Evolutionary conservation across 2,113 vertebrate genomes (phyloP), one percentile per base, ranked within the genome.

Genomic region (Machaerirhynchus nigripectus): DNA sequence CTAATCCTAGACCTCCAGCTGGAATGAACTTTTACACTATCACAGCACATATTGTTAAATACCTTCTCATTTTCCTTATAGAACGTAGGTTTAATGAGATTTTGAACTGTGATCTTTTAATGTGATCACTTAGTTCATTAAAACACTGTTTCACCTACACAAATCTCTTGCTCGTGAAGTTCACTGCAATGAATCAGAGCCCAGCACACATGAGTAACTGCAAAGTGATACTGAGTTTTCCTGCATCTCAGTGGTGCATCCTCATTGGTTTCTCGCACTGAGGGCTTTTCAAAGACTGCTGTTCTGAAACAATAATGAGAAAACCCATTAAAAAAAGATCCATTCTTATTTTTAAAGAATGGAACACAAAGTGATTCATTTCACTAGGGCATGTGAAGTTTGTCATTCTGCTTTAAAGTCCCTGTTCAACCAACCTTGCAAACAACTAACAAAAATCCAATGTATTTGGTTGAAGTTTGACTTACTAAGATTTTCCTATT

Each of bases 71-170:
- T 93, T 94, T 82, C 74, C 61, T 80, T 65, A 67, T 49, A 81
- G 79, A 78, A 88, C 0, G 1, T 56, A 73, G n/a, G 31, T 73
- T 91, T 90, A 93, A 76, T 76, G 70, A 77, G 33, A 65, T 89
- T 87, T 91, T 95, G 83, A 96, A 93, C 69, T 93, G 57, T 84
- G 75, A 80, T 95, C 82, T 95, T 90, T 95, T 97, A 95, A 94
- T 93, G 84, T 73, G 88, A 95, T 87, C 87, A 56, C 69, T 94
- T 90, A 93, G 76, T 87, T 98, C 93, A 95, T 97, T 96, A 96
- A 90, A 67, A 59, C 37, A 89, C 61, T 39, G 7, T 37, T 83
- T 44, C 93, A 92, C 95, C 93, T 95, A 76, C 76, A 97, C 90
- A 95, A 89, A 95, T 96, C 76, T 94, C 89, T 86, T 92, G 52